These are phyloP conservation scores for Keiferia lycopersicella DNA, from an alignment of 2,888 invertebrate species.

Conservation along the genomic window DNA sequence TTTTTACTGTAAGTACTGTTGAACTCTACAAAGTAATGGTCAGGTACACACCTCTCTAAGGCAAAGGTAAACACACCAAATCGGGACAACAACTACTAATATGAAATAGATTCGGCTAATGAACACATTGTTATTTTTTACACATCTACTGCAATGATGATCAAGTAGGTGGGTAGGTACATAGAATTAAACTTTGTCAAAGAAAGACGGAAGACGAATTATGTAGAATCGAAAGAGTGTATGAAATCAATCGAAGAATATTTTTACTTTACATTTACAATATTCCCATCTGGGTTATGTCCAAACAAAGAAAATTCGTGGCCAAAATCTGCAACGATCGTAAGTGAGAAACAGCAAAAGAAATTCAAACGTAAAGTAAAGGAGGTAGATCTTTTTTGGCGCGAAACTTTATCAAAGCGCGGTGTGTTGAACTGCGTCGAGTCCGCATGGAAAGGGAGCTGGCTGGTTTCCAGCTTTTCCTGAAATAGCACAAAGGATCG, in stretches of 20 bases:
- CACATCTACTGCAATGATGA: too few relatives aligned
- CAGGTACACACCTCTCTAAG: too few relatives aligned
- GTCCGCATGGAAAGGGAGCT: constrained; percentile 53
- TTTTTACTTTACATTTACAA: constrained; percentile 35
- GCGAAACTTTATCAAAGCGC: constrained; percentile 57
- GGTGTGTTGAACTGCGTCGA: constrained; percentile 60
- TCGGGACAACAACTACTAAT: not conserved
- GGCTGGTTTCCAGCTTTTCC: constrained; percentile 72
- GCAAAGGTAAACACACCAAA: not conserved
- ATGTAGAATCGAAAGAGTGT: too few relatives aligned
- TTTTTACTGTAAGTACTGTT: too few relatives aligned
- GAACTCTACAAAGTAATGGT: constrained; percentile 9
- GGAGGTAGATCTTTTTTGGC: constrained; percentile 34
- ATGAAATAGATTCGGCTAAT: constrained; percentile 11
- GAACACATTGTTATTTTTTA: constrained; percentile 7
- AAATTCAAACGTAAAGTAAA: constrained; percentile 7
- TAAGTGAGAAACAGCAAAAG: not conserved
- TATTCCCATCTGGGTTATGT: constrained; percentile 47
- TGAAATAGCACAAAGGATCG: constrained; percentile 81
- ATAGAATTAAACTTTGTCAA: too few relatives aligned
- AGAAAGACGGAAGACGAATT: too few relatives aligned
- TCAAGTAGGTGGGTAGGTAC: too few relatives aligned
- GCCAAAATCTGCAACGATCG: constrained; percentile 21
- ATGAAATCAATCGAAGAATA: not conserved
- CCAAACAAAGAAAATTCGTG: constrained; percentile 56